Evolutionary conservation across 2,888 invertebrate species (phyloP), one percentile per base, ranked within the genome.

Genomic region (Lithophane leautieri): DNA sequence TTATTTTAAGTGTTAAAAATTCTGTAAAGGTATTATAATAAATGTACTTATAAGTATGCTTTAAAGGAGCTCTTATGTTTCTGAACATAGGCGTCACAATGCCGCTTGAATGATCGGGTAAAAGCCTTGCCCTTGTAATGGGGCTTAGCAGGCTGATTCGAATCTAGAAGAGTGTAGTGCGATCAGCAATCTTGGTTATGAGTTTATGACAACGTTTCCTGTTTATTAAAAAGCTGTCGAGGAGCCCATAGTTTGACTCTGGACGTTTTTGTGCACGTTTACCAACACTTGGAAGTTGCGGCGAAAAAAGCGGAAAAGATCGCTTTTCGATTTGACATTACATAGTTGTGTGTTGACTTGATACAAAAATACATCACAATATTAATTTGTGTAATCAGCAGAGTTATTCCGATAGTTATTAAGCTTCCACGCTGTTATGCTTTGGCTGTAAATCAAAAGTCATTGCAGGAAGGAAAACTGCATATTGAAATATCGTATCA

Each of bases 1-100:
- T 68, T 60, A 60, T 52, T 68, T 60, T 9, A 52, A 47, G 52
- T 78, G 25, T 47, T 71, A 42, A 50, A 71, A 54, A 54, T 28
- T 77, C 54, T 28, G 28, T 61, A 19, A 25, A 50, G 4, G 61
- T 76, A 56, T 25, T 40, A 34, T 22, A 22, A n/a, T n/a, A n/a
- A n/a, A 60, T 47, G 58, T 44, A 58, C 11, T 25, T 56, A 16
- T 44, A 54, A 72, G 19, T 34, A n/a, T 34, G 28, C 28, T 70
- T 19, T 14, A 28, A 47, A 54, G 7, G 25, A 14, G 6, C 19
- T 47, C 25, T 3, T 67, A 40, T n/a, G 11, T 67, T 11, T 34
- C 6, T 11, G 14, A n/a, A 22, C 14, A 44, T 14, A n/a, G 7
- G 9, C 14, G 6, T n/a, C 28, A 67, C 7, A 54, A 67, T 54